Evolutionary conservation across 2,888 invertebrate species (phyloP).

Genomic region (Tipula lateralis): DNA sequence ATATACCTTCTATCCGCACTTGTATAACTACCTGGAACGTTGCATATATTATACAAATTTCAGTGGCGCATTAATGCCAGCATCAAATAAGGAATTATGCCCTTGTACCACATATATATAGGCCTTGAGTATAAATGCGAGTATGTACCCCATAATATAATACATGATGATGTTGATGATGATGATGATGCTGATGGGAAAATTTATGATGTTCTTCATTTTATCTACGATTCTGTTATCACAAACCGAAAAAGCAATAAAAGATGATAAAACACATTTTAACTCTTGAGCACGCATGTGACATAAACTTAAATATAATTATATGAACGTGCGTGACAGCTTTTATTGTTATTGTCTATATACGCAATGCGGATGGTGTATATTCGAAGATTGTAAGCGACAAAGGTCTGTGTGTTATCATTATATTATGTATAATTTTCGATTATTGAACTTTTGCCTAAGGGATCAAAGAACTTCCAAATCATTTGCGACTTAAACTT

Average conservation of each 20-base stretch:
- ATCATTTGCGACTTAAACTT: too few relatives aligned
- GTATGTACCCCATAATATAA: background rate
- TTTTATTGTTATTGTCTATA: background rate
- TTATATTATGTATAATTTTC: too few relatives aligned
- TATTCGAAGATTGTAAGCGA: background rate
- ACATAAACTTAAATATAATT: slow-evolving; percentile 26
- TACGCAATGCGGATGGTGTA: background rate
- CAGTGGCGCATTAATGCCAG: background rate
- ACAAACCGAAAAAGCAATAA: background rate
- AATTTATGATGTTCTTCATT: background rate
- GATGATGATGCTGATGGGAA: background rate
- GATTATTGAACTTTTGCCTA: too few relatives aligned
- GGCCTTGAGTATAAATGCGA: background rate
- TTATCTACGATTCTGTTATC: background rate
- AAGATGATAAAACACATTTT: background rate
- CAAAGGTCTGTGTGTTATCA: too few relatives aligned
- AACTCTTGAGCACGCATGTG: slow-evolving; percentile 26
- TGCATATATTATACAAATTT: background rate
- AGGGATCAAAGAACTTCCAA: too few relatives aligned
- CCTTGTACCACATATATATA: background rate
- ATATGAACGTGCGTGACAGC: background rate
- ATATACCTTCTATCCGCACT: background rate
- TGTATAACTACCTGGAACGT: background rate
- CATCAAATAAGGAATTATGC: background rate
- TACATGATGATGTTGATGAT: background rate